A percentile compares a stretch with the other conserved stretches of the same genome.
These are phyloP conservation scores for Dinocampus coccinellae DNA, from an alignment of 2,888 invertebrate genomes.

Conservation along the genomic window DNA sequence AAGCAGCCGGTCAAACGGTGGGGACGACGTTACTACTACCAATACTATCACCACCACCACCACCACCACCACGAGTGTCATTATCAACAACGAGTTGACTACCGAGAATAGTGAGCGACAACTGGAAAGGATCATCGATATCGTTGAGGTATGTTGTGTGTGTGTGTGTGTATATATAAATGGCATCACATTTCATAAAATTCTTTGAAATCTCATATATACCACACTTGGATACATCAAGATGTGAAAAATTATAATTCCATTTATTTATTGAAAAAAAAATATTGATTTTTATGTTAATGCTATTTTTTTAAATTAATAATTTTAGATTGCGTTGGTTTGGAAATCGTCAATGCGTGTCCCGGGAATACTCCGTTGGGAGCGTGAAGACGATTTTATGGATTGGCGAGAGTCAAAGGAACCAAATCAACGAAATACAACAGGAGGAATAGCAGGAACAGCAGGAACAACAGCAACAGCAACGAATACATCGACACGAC, in stretches of 20 bases:
- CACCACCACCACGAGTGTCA: constrained; percentile 46
- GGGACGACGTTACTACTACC: constrained; percentile 50
- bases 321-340: constrained; percentile 66
- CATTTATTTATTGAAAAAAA: neutral
- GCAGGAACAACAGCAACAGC: too few relatives aligned
- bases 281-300: too few relatives aligned
- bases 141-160: constrained; percentile 61
- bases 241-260: neutral
- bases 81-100: constrained; percentile 28
- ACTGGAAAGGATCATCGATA: constrained; percentile 49
- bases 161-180: too few relatives aligned
- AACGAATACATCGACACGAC: constrained; percentile 51
- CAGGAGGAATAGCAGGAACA: too few relatives aligned
- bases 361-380: constrained; percentile 67
- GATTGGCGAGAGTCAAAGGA: constrained; percentile 64
- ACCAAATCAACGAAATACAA: constrained; percentile 27
- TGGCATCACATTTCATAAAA: constrained; percentile 35
- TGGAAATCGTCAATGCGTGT: constrained; percentile 69
- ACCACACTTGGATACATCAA: neutral
- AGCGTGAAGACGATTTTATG: constrained; percentile 68
- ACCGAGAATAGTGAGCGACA: constrained; percentile 34
- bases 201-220: neutral
- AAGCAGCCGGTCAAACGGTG: constrained; percentile 53
- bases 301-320: neutral
- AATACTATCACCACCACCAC: constrained; percentile 43